Base-by-base conservation (phyloP, 1,140 invertebrate species). In the Ericerus pela region DNA sequence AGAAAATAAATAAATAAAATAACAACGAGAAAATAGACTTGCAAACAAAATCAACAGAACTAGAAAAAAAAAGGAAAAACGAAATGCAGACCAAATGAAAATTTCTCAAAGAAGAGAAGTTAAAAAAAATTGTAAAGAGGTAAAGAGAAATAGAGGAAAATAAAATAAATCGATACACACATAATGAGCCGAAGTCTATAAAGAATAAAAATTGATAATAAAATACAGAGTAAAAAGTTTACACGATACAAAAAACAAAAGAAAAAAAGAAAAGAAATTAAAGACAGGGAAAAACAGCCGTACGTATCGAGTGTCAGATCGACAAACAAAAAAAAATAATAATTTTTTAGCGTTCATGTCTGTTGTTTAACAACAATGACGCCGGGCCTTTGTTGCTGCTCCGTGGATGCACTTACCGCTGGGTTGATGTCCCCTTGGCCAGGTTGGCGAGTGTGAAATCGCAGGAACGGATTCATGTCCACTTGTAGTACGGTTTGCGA, bases 311-410 rank as follows among this genome's bases (percentile, higher is more conserved):
- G 41, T 24, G 16, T 24, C 4, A 47, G 41, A 47, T 18, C 22
- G 20, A n/a, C n/a, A 18, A 38, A 47, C 22, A 24, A 47, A 47
- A 47, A 38, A 47, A 47, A 47, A 47, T 24, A 47, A 24, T 24
- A 24, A 24, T 47, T 47, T n/a, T 38, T 18, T 3, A 38, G 3
- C 30, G 30, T 18, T 82, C 79, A 82, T 76, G 81, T 82, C 61
- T 75, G 75, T 61, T 82, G 81, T 67, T 88, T 88, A 47, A 85
- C 86, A 53, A 90, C 85, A 61, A 89, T 89, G 20, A 89, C 86
- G 55, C 85, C 85, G 10, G 85, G 85, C 62, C 85, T 76, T 60
- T 82, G 80, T 62, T 87, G 84, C 61, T 80, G 73, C 58, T 54
- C 57, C 68, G 73, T 31, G 41, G 53, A 58, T 53, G 59, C 41